A percentile compares a stretch with the other conserved stretches of the same genome.
phyloP scores from a whole-genome alignment of 2,113 vertebrate genomes.

The Amphiprion percula region DNA sequence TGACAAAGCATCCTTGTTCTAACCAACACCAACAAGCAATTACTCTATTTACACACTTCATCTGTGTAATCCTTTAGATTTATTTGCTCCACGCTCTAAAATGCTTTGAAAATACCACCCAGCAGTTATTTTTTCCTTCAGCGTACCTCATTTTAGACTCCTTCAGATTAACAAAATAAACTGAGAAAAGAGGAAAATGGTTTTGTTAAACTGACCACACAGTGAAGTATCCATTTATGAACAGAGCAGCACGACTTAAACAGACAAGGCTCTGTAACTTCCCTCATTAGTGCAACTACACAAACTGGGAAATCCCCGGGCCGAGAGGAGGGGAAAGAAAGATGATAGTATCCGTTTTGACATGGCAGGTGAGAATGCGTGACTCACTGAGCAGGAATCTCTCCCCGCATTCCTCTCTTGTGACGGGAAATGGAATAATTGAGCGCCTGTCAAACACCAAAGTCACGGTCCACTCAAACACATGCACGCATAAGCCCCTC shows the following conservation, averaged over 20 bases:
- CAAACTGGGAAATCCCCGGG: conserved; percentile 64
- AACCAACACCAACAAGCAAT: conserved; percentile 35
- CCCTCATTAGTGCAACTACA: conserved; percentile 46
- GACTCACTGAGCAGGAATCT: conserved; percentile 70
- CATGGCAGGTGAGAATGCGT: conserved; percentile 73
- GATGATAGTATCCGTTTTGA: conserved; percentile 65
- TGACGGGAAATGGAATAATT: conserved; percentile 71
- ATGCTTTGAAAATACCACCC: background rate
- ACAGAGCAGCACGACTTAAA: conserved; percentile 36
- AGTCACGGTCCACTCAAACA: conserved; percentile 5
- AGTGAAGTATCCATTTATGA: conserved; percentile 19
- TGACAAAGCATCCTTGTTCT: conserved; percentile 56
- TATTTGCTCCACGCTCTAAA: conserved; percentile 5
- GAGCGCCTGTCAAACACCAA: conserved; percentile 40
- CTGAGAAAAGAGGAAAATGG: conserved; percentile 6
- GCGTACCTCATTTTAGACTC: background rate
- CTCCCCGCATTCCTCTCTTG: conserved; percentile 58
- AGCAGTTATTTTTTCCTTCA: background rate
- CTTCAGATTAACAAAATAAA: conserved; percentile 3
- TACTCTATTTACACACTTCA: conserved; percentile 36
- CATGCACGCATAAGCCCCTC: background rate
- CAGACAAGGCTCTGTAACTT: conserved; percentile 26
- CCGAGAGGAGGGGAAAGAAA: conserved; percentile 24
- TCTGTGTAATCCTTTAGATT: conserved; percentile 18
- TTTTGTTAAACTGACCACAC: conserved; percentile 15